Evolutionary conservation across 2,797 vertebrate genomes (phyloP).

Genomic region (Tauraco hartlaubi): DNA sequence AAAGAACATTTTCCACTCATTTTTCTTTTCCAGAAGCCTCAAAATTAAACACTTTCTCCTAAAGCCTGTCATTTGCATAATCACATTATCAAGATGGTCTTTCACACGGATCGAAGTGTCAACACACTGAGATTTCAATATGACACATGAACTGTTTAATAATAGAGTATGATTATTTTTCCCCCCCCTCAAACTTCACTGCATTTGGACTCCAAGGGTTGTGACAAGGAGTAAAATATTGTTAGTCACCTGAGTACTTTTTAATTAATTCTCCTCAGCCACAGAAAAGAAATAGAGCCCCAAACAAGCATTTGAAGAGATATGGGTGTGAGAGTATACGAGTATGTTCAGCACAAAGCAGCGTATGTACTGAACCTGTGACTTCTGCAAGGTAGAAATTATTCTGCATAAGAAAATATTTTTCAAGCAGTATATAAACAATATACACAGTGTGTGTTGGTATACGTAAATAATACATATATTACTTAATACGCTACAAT

Average conservation of each 20-base stretch:
- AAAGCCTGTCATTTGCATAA: conserved; percentile 48
- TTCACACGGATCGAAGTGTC: not conserved
- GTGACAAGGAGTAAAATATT: not conserved
- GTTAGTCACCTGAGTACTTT: not conserved
- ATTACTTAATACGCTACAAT: not conserved
- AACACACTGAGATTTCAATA: conserved; percentile 19
- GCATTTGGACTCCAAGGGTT: not conserved
- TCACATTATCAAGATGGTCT: conserved; percentile 32
- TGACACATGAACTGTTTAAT: not conserved
- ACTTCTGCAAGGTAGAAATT: not conserved
- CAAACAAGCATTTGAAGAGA: not conserved
- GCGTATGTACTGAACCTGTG: not conserved
- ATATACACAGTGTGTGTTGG: not conserved
- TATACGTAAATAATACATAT: not conserved
- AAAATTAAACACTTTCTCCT: conserved; percentile 27
- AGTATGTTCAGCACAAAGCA: not conserved
- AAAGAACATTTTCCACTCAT: not conserved
- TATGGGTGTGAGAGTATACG: not conserved
- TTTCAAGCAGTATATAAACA: not conserved
- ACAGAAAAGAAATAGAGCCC: not conserved
- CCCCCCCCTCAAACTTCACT: not conserved
- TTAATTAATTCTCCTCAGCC: conserved; percentile 1
- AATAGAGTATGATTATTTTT: not conserved
- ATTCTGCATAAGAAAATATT: not conserved
- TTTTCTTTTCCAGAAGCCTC: not conserved